phyloP scores from a whole-genome alignment of 1,140 invertebrate species.

The Trissolcus basalis region DNA sequence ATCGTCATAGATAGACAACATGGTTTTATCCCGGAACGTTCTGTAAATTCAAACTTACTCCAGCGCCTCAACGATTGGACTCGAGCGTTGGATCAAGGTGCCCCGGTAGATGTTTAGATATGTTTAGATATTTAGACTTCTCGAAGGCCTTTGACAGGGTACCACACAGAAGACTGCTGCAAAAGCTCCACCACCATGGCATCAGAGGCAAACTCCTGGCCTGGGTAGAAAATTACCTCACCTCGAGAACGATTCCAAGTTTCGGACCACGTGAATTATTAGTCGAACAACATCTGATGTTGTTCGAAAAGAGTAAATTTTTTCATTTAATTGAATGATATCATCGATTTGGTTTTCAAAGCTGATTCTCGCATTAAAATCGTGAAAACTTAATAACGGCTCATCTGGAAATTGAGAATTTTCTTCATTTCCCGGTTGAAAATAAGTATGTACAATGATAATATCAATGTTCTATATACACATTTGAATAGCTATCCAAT shows the following conservation, averaged over 20 bases:
- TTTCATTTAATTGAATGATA: not conserved
- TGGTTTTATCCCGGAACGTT: not conserved
- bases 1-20: no score
- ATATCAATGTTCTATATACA: not conserved
- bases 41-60: not conserved
- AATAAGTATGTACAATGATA: not conserved
- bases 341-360: not conserved
- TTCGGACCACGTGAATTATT: not conserved
- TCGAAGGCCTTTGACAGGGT: constrained; percentile 8
- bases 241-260: no score
- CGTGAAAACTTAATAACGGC: not conserved
- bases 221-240: no score
- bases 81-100: not conserved
- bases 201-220: constrained; percentile 1
- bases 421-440: not conserved
- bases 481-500: not conserved
- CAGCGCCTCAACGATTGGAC: constrained; percentile 2
- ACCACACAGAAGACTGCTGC: not conserved
- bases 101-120: not conserved
- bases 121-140: constrained; percentile 4
- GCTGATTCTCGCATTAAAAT: constrained; percentile 1
- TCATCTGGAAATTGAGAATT: no score
- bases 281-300: not conserved
- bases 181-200: not conserved
- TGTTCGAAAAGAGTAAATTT: not conserved